Percentiles rank a stretch among this genome's conserved stretches.
phyloP scores from a whole-genome alignment of 2,888 invertebrate species.

The Apamea anceps region DNA sequence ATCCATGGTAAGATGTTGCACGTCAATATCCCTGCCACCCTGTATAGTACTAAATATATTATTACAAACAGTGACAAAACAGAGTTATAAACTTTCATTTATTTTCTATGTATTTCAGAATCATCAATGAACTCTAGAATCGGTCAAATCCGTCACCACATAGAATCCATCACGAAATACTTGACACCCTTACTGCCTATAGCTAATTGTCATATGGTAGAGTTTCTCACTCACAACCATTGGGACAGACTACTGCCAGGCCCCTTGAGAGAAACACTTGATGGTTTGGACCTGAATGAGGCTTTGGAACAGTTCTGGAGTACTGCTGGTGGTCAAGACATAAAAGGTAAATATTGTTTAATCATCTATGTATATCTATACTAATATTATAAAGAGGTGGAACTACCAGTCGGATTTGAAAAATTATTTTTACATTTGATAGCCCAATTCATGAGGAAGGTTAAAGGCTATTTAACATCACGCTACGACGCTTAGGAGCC shows the following conservation, averaged over 20 bases:
- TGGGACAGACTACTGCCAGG: slow-evolving; percentile 91
- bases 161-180: slow-evolving; percentile 89
- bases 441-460: no score
- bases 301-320: slow-evolving; percentile 89
- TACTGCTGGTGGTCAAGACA: slow-evolving; percentile 52
- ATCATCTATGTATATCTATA: no score
- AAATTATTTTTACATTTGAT: no score
- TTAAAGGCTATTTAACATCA: no score
- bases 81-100: neutral
- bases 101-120: slow-evolving; percentile 33
- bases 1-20: no score
- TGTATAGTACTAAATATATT: neutral
- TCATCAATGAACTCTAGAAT: slow-evolving; percentile 73
- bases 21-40: no score
- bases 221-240: slow-evolving; percentile 91
- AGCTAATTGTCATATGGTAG: slow-evolving; percentile 94
- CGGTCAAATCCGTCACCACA: slow-evolving; percentile 74
- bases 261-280: slow-evolving; percentile 88
- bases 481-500: no score
- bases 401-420: no score
- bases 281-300: slow-evolving; percentile 79
- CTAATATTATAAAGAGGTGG: neutral
- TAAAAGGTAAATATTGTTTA: slow-evolving; percentile 19
- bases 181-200: slow-evolving; percentile 91
- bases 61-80: neutral